These are phyloP conservation scores for Penaeus japonicus DNA, from an alignment of 1,140 invertebrate genomes.

Conservation along the genomic window DNA sequence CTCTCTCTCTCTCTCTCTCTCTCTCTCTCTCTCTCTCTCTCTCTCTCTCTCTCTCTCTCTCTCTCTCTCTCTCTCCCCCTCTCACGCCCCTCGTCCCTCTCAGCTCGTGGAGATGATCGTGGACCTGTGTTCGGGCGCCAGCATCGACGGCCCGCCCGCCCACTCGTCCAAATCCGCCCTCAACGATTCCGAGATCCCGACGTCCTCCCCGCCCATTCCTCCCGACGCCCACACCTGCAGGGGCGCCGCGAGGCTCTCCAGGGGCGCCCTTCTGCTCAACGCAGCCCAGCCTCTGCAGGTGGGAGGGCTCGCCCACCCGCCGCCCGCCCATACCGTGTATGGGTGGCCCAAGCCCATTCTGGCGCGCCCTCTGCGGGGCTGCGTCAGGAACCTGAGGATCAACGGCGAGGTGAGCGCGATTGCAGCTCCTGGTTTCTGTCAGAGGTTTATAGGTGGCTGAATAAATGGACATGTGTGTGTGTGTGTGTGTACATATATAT, in stretches of 20 bases:
- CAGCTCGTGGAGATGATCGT: conserved; percentile 49
- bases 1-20: neutral
- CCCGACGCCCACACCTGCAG: conserved; percentile 35
- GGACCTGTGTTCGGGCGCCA: conserved; percentile 43
- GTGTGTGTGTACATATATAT: neutral
- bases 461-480: neutral
- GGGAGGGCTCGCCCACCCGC: conserved; percentile 35
- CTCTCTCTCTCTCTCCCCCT: too few relatives aligned
- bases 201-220: neutral
- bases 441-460: neutral
- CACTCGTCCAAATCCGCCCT: neutral
- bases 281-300: conserved; percentile 29
- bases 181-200: neutral
- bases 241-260: conserved; percentile 4
- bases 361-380: conserved; percentile 1
- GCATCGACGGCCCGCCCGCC: neutral
- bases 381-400: conserved; percentile 35
- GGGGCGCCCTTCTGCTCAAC: conserved; percentile 16
- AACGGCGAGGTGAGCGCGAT: conserved; percentile 35
- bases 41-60: neutral
- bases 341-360: neutral
- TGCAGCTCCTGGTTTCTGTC: neutral
- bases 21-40: neutral
- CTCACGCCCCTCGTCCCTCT: neutral
- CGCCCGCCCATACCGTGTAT: neutral